Conservation (phyloP, 2,888 invertebrate genomes). For the Chrysolina haemoptera region DNA sequence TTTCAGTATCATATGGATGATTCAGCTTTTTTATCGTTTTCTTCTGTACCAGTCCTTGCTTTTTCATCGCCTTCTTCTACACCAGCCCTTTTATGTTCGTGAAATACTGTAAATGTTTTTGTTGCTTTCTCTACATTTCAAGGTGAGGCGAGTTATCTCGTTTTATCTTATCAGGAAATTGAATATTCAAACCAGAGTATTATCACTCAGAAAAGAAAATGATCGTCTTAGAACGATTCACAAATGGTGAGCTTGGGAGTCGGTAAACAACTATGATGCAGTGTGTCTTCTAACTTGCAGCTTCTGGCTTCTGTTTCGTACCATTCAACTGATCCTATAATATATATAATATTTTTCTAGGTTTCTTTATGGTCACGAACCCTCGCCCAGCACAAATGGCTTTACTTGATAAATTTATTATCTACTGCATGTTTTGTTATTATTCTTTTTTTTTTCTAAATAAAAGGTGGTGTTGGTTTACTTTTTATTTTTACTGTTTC, state of each 20-base stretch:
- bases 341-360: conserved; percentile 23
- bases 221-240: no score
- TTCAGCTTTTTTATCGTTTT: no score
- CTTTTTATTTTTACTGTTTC: conserved; percentile 42
- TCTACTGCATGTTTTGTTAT: conserved; percentile 43
- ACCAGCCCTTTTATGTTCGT: no score
- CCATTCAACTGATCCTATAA: not conserved
- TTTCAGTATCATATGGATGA: no score
- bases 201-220: no score
- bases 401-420: conserved; percentile 23
- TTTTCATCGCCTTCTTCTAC: no score
- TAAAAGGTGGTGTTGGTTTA: conserved; percentile 47
- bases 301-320: not conserved
- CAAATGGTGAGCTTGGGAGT: not conserved
- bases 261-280: not conserved
- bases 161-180: no score
- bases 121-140: no score
- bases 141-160: no score
- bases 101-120: no score
- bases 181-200: no score
- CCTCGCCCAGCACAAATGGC: conserved; percentile 23
- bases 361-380: conserved; percentile 22
- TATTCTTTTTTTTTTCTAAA: conserved; percentile 38
- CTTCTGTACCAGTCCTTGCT: no score
- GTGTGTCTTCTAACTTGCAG: not conserved